Evolutionary conservation across 2,113 vertebrate genomes (phyloP).

Genomic region (Hemichromis elongatus): DNA sequence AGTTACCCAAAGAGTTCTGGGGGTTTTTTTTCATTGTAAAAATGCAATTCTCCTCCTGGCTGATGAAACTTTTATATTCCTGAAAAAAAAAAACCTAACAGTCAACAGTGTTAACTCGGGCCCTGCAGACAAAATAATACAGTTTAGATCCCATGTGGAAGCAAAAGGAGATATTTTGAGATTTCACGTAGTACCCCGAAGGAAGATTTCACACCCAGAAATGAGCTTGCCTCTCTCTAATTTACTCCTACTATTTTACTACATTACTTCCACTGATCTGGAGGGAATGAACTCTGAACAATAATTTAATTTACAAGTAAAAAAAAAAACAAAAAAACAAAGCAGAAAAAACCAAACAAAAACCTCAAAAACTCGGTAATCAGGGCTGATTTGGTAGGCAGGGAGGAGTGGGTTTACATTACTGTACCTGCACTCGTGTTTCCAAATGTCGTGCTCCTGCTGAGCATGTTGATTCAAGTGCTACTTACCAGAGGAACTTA

Average conservation of each 20-base stretch:
- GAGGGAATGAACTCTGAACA: not conserved
- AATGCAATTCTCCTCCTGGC: not conserved
- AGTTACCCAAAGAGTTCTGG: not conserved
- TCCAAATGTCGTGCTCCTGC: not conserved
- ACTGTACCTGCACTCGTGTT: not conserved
- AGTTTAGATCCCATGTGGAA: not conserved
- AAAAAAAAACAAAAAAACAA: not conserved
- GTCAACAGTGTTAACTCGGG: not conserved
- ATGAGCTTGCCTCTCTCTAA: not conserved
- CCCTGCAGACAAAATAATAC: not conserved
- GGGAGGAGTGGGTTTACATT: not conserved
- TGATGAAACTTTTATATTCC: not conserved
- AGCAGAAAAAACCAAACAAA: fast-evolving
- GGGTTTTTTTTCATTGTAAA: fast-evolving
- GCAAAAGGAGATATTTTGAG: not conserved
- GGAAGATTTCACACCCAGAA: not conserved
- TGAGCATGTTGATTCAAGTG: conserved; percentile 33
- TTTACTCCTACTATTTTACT: not conserved
- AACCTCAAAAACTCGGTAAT: not conserved
- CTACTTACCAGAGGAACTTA: not conserved
- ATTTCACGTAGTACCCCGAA: not conserved
- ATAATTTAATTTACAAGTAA: conserved; percentile 10
- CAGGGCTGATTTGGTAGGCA: not conserved
- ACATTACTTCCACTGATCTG: not conserved
- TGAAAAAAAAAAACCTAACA: not conserved